A percentile compares a stretch with the other conserved stretches of the same genome.
phyloP scores from a whole-genome alignment of 2,888 invertebrate species.

The Thera obeliscata region DNA sequence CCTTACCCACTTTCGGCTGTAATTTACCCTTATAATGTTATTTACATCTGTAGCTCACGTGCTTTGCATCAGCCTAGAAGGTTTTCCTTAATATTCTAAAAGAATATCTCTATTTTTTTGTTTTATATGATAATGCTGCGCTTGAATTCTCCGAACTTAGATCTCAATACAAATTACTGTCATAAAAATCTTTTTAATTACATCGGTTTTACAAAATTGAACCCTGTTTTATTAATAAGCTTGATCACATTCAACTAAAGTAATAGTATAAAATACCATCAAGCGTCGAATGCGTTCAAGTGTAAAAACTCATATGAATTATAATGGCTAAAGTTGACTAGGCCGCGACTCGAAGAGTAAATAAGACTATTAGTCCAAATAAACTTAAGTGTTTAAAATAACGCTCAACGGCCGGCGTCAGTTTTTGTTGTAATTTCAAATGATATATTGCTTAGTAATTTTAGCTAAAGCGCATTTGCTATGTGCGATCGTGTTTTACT shows the following conservation, averaged over 20 bases:
- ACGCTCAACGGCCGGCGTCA: background rate
- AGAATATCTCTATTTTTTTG: background rate
- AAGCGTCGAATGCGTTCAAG: no score
- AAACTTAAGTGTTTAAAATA: no score
- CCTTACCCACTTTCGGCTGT: conserved; percentile 43
- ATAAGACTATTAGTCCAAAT: background rate
- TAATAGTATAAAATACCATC: no score
- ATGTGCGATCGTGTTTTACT: background rate
- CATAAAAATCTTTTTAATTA: no score
- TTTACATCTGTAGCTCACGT: conserved; percentile 38
- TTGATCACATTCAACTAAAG: no score
- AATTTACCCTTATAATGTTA: conserved; percentile 40
- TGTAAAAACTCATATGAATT: no score
- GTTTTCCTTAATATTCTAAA: background rate
- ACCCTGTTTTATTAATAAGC: no score
- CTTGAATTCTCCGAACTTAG: background rate
- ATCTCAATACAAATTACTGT: no score
- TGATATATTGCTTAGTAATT: background rate
- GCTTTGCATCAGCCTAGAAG: conserved; percentile 26
- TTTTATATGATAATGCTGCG: background rate
- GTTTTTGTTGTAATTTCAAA: conserved; percentile 1
- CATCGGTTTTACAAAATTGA: no score
- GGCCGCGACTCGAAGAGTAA: no score
- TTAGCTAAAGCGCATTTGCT: background rate
- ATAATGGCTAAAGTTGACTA: no score